Conservation (phyloP, 2,888 invertebrate genomes). For the Tenthredo notha region DNA sequence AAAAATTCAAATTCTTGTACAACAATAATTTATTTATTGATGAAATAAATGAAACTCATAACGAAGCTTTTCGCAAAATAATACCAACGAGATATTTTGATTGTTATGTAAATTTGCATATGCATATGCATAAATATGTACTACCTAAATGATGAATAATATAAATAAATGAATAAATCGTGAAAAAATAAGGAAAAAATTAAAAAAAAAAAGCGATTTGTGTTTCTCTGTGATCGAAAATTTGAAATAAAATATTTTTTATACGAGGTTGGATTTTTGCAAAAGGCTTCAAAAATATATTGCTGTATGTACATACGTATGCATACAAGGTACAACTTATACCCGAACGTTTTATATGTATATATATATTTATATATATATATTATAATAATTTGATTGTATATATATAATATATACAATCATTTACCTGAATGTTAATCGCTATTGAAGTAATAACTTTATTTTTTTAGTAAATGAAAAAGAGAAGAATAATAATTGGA, state of each 20-base stretch:
- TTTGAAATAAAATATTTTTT: conserved; percentile 20
- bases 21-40: background rate
- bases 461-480: background rate
- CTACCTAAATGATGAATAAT: too few species aligned
- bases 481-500: background rate
- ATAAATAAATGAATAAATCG: too few species aligned
- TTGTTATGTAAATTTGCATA: too few species aligned
- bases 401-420: background rate
- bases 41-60: conserved; percentile 63
- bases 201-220: background rate
- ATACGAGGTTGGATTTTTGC: conserved; percentile 1
- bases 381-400: background rate
- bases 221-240: conserved; percentile 4
- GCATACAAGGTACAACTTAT: background rate
- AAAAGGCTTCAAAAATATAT: conserved; percentile 9
- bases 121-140: too few species aligned
- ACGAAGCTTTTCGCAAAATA: conserved; percentile 42
- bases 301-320: background rate
- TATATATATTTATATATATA: background rate
- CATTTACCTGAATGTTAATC: background rate
- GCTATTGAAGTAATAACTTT: too few species aligned
- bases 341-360: background rate
- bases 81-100: conserved; percentile 60
- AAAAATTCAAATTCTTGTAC: background rate
- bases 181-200: background rate